A percentile compares a stretch with the other conserved stretches of the same genome.
Evolutionary conservation across 2,888 invertebrate species (phyloP).

Genomic region (Eupeodes luniger): DNA sequence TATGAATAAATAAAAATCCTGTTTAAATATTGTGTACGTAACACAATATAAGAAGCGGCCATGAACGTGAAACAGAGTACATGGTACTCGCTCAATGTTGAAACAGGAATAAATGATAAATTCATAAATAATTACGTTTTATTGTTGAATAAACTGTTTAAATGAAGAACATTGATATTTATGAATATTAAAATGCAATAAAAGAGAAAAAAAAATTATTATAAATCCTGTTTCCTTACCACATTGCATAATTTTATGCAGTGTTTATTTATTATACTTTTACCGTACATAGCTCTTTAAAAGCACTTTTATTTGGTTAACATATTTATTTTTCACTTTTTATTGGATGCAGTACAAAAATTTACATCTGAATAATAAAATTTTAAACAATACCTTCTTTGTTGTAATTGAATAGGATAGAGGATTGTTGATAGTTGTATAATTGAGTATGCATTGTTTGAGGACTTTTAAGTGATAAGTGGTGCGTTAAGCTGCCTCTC

Average conservation of each 20-base stretch:
- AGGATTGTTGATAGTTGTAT: too few relatives aligned
- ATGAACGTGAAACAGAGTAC: not conserved
- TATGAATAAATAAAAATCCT: too few relatives aligned
- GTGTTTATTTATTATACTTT: not conserved
- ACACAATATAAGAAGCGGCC: not conserved
- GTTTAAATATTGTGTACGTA: not conserved
- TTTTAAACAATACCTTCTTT: not conserved
- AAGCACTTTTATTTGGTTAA: not conserved
- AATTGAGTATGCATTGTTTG: not conserved
- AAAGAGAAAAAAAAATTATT: not conserved
- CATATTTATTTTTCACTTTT: not conserved
- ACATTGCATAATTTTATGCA: not conserved
- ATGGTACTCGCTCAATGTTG: not conserved
- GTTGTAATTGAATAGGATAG: not conserved
- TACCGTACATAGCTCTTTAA: too few relatives aligned
- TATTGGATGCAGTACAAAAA: not conserved
- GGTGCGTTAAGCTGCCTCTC: not conserved
- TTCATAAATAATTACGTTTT: slow-evolving; percentile 16
- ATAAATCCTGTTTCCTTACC: not conserved
- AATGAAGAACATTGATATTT: slow-evolving; percentile 23
- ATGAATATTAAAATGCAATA: not conserved
- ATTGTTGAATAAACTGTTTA: slow-evolving; percentile 24
- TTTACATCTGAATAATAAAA: slow-evolving; percentile 7
- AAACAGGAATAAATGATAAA: not conserved
- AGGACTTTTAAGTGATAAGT: not conserved